Evolutionary conservation across 2,113 vertebrate genomes (phyloP).

Genomic region (Mesembrinibis cayennensis): DNA sequence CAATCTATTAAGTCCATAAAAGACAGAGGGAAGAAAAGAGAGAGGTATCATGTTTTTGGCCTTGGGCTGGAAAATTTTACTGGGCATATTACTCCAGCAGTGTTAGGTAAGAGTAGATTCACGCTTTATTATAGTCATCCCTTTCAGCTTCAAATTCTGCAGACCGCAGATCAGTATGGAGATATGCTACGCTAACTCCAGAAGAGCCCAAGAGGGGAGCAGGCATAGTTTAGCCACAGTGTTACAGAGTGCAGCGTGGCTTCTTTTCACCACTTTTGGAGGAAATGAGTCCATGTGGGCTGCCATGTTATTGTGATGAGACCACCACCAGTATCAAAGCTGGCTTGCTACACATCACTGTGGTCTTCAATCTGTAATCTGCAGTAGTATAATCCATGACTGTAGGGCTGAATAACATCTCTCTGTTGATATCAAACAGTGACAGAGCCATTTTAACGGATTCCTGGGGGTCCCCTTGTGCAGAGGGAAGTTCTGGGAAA

Average conservation of each 20-base stretch:
- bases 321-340: background rate
- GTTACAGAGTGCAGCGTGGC: fast-evolving
- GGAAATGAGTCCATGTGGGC: background rate
- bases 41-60: background rate
- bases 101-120: background rate
- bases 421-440: background rate
- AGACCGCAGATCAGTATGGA: background rate
- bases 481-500: background rate
- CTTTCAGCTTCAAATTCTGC: background rate
- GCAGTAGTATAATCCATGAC: background rate
- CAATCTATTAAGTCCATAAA: background rate
- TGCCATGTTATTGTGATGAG: background rate
- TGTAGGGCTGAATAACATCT: background rate
- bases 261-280: background rate
- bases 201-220: background rate
- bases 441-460: background rate
- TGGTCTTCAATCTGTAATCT: background rate
- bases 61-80: background rate
- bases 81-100: background rate
- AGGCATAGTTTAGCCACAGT: background rate
- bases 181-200: background rate
- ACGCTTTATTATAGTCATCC: background rate
- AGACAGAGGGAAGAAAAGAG: background rate
- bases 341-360: background rate
- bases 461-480: background rate